Base-by-base conservation (phyloP, 2,113 vertebrate genomes). In the Sphaerodactylus townsendi region DNA sequence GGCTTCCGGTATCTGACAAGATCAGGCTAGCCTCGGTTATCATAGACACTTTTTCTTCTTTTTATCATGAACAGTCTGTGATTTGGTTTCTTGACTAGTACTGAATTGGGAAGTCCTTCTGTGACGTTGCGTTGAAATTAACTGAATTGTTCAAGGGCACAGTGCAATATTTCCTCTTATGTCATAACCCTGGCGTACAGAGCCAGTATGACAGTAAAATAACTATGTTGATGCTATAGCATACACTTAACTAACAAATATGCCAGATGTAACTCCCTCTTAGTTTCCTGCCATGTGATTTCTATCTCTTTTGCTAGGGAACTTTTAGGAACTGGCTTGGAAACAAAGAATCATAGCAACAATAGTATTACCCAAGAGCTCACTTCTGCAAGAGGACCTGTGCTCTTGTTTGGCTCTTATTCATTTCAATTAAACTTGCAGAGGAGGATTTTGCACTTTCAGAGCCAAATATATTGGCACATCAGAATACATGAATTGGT, bases 361-460 rank as follows among this genome's bases (percentile, higher is more conserved):
- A 62, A 62, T 50, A 64, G 65, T 68, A 35, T 33, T 68, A 35
- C 28, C 5, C n/a, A 35, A 68, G 33, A 33, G 65, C 65, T 2
- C 65, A 68, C 33, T 68, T 14, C 33, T 68, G 59, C 25, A 33
- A 76, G 62, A 76, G 72, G 62, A 76, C 15, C 35, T 41, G n/a
- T 25, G 53, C 48, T 59, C 33, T 78, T 84, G 37, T 69, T 25
- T 35, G 56, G 33, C 35, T 39, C 41, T 77, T 35, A 10, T 77
- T 70, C 68, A 78, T 70, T 84, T 84, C 65, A 71, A 62, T 71
- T 14, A 39, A 14, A 15, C 76, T 69, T 53, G n/a, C 21, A 80
- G 0, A 86, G 65, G 70, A 65, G 9, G 2, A 89, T 14, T 37
- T 89, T 53, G 56, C 68, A 90, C 28, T 74, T 76, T 74, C 89